Evolutionary conservation across 2,888 invertebrate species (phyloP), one percentile per base, ranked within the genome.

Genomic region (Embidobia sp.): DNA sequence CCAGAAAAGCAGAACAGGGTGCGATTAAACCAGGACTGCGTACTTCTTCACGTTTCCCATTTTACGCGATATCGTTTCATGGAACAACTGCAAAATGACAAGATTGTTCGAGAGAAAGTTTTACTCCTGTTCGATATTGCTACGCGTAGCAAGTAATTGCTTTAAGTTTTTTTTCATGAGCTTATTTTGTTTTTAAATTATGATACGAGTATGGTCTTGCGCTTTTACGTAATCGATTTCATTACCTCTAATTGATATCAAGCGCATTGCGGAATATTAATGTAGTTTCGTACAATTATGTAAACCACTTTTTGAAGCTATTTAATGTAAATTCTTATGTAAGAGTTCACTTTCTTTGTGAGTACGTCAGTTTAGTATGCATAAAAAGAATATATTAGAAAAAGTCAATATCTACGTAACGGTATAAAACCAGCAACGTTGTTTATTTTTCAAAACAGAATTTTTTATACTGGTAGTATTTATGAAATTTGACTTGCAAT

Each of bases 1-100:
- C 59, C 49, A 22, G 61, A 61, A 61, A 61, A 70, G 51, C 49
- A 46, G 40, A 46, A n/a, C n/a, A n/a, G n/a, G n/a, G n/a, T n/a
- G n/a, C n/a, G n/a, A n/a, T n/a, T n/a, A n/a, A n/a, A n/a, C n/a
- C n/a, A n/a, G n/a, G n/a, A n/a, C n/a, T n/a, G n/a, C n/a, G n/a
- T n/a, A 46, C 53, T 72, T 61, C 46, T 53, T 61, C 26, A 42
- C 48, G 37, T 59, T 40, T 57, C 40, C 35, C 37, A 33, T 63
- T 53, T 61, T 53, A 37, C 35, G 29, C 51, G 11, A 44, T 51
- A 51, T 42, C 51, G 26, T n/a, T 29, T 70, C 46, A 18, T 11
- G 31, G 19, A 40, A 69, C 13, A 26, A 59, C 49, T 40, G 35
- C 48, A 27, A 59, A 70, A 70, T 42, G 70, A 59, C 59, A 69